Evolutionary conservation across 2,888 invertebrate genomes (phyloP), one percentile per base, ranked within the genome.

Genomic region (Drosophila falleni): DNA sequence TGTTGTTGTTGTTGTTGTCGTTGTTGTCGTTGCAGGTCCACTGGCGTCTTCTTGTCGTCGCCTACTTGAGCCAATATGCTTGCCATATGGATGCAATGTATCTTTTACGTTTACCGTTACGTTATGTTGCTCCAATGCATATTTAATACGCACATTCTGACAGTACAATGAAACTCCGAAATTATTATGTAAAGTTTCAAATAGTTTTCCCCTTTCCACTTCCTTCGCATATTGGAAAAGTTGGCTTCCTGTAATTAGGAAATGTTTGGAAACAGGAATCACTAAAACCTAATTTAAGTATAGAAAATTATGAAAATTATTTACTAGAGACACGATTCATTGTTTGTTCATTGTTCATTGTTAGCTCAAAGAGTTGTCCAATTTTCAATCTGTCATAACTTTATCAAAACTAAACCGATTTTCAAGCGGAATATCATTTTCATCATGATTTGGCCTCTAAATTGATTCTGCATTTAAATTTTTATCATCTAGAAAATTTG

Each of bases 71-170:
- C 71, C 77, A 85, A 89, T 90, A 83, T 90, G 85, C 68, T 74
- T 67, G 69, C 84, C 85, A 85, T 85, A 90, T 85, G 90, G 85
- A 70, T 83, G 62, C 65, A 82, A 73, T 71, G 59, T 61, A 72
- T 71, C 67, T 77, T 26, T 56, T 46, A 62, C 35, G 59, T 66
- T 86, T 55, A 80, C 75, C 54, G 79, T 78, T 85, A 75, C 63
- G 49, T 54, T 72, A 71, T 66, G 63, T 73, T 64, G 33, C n/a
- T 44, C 53, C 62, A 56, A 59, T 69, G 62, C 62, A 69, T 55
- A 69, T 59, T 39, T 75, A 42, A 61, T 50, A 15, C 13, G 26
- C 53, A 73, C 44, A 44, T 54, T 26, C 46, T 33, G 31, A 19
- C 80, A 60, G 55, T 19, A 75, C 71, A 63, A 75, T 80, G 23